Evolutionary conservation across 2,888 invertebrate species (phyloP).

Genomic region (Slavum lentiscoides): DNA sequence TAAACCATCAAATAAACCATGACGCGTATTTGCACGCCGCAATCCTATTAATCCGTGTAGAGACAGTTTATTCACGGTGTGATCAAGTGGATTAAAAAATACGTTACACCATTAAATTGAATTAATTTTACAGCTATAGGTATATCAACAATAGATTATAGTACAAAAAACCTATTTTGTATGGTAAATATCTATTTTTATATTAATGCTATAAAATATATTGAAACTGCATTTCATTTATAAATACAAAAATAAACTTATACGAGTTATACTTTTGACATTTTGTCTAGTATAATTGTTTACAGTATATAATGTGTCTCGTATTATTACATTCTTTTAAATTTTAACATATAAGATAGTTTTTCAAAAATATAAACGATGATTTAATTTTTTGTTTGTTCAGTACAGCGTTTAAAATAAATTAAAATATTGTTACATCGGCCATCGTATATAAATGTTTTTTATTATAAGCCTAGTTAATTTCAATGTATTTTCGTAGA

Average conservation of each 20-base stretch:
- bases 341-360: too few species aligned
- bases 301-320: too few species aligned
- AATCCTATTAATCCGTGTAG: slow-evolving; percentile 21
- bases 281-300: too few species aligned
- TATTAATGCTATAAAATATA: not conserved
- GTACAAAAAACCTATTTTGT: not conserved
- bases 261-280: too few species aligned
- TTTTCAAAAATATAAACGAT: too few species aligned
- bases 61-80: slow-evolving; percentile 11
- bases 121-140: slow-evolving; percentile 24
- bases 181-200: not conserved
- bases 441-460: not conserved
- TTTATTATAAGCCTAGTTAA: not conserved
- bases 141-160: slow-evolving; percentile 19
- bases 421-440: not conserved
- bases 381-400: too few species aligned
- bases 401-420: too few species aligned
- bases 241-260: too few species aligned
- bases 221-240: too few species aligned
- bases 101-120: slow-evolving; percentile 38
- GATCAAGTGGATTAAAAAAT: slow-evolving; percentile 4
- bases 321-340: too few species aligned
- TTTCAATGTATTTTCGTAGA: not conserved
- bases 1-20: slow-evolving; percentile 17
- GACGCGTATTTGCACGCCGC: not conserved